Evolutionary conservation across 2,113 vertebrate species (phyloP), one percentile per base, ranked within the genome.

Genomic region (Coptodon bakossiorum): DNA sequence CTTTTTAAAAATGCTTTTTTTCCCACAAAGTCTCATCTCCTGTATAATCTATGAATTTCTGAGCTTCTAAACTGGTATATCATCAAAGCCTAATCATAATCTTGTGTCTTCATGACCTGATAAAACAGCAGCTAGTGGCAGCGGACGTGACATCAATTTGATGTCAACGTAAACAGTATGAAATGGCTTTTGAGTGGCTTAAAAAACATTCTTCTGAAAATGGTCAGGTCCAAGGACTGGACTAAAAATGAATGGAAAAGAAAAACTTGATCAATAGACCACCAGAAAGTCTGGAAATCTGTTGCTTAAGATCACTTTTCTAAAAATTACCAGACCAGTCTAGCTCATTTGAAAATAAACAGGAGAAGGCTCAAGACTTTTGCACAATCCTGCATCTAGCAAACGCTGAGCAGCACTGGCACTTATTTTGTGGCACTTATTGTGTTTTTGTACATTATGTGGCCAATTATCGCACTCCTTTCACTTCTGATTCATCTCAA

Each of bases 1-100:
- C 19, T 40, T 22, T 14, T 40, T 68, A 38, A 63, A 63, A 63
- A 6, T 0, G 5, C 16, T 63, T 63, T 61, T 9, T 0, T 0
- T 5, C 16, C 59, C 16, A 61, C 34, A 68, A 38, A 22, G 11
- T 22, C 34, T 38, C 34, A 22, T 38, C 34, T 68, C 63, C 63
- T 22, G 1, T 2, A 38, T n/a, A 68, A 68, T 68, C 11, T 63
- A 36, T 7, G 31, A 36, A 10, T 63, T 63, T 7, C 9, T 36
- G 59, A 7, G 59, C 31, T 63, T 63, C 31, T 63, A 36, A 63
- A 63, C 63, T 68, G 19, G 19, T 38, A 38, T n/a, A 66, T 66
- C 31, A 66, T n/a, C 31, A 38, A 66, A 38, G 31, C 31, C 12
- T 66, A 38, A 66, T 12, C 6, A 66, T 12, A 66, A 38, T 66